A percentile compares a stretch with the other conserved stretches of the same genome.
phyloP scores from a whole-genome alignment of 2,888 invertebrate species.

The Synanthedon andrenaeformis region DNA sequence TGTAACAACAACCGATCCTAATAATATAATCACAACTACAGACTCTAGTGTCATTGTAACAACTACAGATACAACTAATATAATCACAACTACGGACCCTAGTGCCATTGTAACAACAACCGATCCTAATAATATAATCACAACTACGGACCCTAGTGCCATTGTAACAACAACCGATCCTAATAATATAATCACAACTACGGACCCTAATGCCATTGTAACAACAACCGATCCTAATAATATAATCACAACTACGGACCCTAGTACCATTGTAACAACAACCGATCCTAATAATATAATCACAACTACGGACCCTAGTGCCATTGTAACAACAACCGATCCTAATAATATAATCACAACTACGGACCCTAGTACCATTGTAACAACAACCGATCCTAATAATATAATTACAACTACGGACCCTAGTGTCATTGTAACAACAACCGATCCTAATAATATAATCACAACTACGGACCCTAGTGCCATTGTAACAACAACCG shows the following conservation, averaged over 20 bases:
- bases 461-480: constrained; percentile 2
- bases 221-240: constrained; percentile 4
- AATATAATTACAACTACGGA: constrained; percentile 1
- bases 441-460: constrained; percentile 2
- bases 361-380: constrained; percentile 1
- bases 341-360: constrained; percentile 1
- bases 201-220: constrained; percentile 3
- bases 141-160: constrained; percentile 1
- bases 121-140: background rate
- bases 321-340: constrained; percentile 1
- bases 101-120: constrained; percentile 2
- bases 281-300: constrained; percentile 1
- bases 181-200: constrained; percentile 1
- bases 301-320: constrained; percentile 1
- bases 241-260: constrained; percentile 1
- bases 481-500: constrained; percentile 1
- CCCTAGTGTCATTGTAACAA: constrained; percentile 4
- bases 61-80: constrained; percentile 1
- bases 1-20: constrained; percentile 1
- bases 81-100: constrained; percentile 1
- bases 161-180: constrained; percentile 1
- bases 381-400: constrained; percentile 1
- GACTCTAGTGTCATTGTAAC: constrained; percentile 3
- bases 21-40: background rate
- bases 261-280: constrained; percentile 2